Percentiles rank a stretch among this genome's conserved stretches.
phyloP scores from a whole-genome alignment of 2,797 vertebrate genomes.

The Oryzias sinensis region DNA sequence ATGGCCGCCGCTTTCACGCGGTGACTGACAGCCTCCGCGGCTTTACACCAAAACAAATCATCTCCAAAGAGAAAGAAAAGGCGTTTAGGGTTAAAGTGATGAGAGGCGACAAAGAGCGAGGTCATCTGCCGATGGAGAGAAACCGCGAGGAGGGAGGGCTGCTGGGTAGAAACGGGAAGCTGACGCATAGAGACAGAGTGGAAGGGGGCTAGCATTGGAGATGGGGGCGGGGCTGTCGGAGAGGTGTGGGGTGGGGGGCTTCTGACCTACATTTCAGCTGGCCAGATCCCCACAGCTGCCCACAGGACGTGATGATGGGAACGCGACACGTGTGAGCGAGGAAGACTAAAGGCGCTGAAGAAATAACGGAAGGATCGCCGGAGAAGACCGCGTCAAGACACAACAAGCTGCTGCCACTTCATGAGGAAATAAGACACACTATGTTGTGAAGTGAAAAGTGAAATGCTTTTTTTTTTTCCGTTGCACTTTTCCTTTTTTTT shows the following conservation, averaged over 20 bases:
- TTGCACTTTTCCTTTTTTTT: constrained; percentile 7
- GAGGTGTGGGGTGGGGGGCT: neutral
- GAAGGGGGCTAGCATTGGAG: no score
- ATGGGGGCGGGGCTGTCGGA: constrained; percentile 4
- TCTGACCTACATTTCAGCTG: constrained; percentile 73
- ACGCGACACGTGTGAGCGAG: constrained; percentile 11
- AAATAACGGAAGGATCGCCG: no score
- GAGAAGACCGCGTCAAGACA: no score
- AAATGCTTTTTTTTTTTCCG: constrained; percentile 4
- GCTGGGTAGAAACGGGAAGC: constrained; percentile 19
- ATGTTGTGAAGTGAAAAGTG: constrained; percentile 2
- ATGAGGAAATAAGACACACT: neutral
- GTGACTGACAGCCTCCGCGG: no score
- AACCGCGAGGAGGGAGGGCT: constrained; percentile 8
- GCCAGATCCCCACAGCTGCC: constrained; percentile 64
- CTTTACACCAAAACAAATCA: no score
- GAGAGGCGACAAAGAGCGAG: constrained; percentile 19
- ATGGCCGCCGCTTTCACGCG: no score
- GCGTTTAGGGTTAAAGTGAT: neutral
- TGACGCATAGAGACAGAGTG: no score
- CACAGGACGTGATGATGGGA: constrained; percentile 32
- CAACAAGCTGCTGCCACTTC: neutral
- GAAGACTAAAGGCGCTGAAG: no score
- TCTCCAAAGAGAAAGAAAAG: no score
- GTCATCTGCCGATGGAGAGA: constrained; percentile 27